Evolutionary conservation across 2,113 vertebrate species (phyloP).

Genomic region (Lycaon pictus): DNA sequence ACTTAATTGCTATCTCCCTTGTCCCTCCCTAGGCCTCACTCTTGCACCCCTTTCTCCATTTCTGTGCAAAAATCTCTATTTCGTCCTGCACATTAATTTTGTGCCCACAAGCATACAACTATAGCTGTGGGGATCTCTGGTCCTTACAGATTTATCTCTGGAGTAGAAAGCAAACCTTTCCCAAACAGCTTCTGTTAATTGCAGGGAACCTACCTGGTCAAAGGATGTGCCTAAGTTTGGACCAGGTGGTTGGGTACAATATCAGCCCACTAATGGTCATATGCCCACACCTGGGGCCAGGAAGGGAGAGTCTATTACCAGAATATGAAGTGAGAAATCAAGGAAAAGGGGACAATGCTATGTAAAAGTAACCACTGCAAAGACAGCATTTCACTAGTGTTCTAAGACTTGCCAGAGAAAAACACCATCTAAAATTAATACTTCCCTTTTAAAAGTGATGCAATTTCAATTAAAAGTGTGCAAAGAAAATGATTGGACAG

Average conservation of each 20-base stretch:
- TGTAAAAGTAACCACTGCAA: neutral
- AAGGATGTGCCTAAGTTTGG: neutral
- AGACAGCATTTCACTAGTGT: neutral
- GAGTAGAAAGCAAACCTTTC: neutral
- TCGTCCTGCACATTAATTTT: neutral
- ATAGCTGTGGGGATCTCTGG: neutral
- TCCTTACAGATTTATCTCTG: neutral
- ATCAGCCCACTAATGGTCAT: neutral
- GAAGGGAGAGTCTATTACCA: neutral
- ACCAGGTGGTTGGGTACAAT: neutral
- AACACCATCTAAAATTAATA: slow-evolving; percentile 7
- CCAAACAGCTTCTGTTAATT: neutral
- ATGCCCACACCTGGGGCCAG: neutral
- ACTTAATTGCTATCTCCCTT: neutral
- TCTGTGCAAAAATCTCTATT: neutral
- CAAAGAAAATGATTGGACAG: neutral
- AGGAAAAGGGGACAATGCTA: neutral
- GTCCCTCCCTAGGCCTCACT: neutral
- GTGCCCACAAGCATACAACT: neutral
- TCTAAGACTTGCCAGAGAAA: neutral
- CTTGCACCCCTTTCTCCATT: neutral
- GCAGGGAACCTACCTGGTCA: neutral
- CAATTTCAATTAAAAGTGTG: neutral
- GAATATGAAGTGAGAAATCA: neutral
- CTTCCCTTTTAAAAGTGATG: neutral